These are phyloP conservation scores for Tethya wilhelma DNA, from an alignment of 37 sponge, comb jelly and placozoan species.

Conservation along the genomic window DNA sequence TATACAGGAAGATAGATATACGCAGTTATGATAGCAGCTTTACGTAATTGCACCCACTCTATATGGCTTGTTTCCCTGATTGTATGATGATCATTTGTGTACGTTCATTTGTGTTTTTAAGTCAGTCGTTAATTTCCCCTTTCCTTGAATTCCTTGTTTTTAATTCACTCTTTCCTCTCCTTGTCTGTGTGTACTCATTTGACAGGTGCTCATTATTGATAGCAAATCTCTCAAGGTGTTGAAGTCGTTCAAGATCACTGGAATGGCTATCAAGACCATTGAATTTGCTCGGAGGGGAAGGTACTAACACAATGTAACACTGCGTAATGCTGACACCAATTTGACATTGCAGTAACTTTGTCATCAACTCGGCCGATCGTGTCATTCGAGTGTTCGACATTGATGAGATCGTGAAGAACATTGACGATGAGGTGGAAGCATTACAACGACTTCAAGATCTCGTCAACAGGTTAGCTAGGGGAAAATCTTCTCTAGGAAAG, in stretches of 20 bases:
- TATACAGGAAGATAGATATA: too few species aligned
- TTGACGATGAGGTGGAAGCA: conserved; percentile 71
- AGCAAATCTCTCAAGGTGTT: conserved; percentile 43
- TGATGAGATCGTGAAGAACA: conserved; percentile 60
- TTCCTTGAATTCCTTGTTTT: too few species aligned
- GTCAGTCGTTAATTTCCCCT: too few species aligned
- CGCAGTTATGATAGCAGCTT: too few species aligned
- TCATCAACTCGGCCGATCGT: conserved; percentile 94
- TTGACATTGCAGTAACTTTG: conserved; percentile 66
- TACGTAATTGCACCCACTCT: too few species aligned
- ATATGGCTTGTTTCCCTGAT: too few species aligned
- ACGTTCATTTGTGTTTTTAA: too few species aligned
- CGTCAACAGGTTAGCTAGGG: conserved; percentile 86
- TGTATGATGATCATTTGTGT: too few species aligned
- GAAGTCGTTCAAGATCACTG: conserved; percentile 41
- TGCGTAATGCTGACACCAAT: not conserved
- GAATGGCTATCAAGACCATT: conserved; percentile 81
- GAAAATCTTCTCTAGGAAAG: too few species aligned
- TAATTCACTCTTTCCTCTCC: too few species aligned
- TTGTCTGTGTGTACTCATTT: not conserved
- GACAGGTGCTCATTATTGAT: conserved; percentile 75
- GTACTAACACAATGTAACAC: conserved; percentile 12
- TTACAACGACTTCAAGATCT: conserved; percentile 95
- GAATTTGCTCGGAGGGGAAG: conserved; percentile 93
- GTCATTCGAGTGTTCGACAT: conserved; percentile 92